Conservation (phyloP, 2,888 invertebrate species). For the Ectropis crepuscularia region DNA sequence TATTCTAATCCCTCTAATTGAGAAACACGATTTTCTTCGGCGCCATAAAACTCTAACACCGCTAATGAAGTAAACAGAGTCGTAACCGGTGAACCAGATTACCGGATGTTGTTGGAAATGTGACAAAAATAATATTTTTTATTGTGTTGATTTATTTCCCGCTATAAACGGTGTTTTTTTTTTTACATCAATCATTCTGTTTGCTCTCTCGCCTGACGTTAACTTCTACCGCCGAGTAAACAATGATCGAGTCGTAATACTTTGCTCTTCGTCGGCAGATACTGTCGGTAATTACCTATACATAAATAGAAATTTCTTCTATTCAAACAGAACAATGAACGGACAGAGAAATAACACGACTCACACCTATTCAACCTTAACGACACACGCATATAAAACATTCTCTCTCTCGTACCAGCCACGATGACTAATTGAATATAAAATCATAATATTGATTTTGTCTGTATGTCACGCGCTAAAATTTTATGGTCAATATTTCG, state of each 20-base stretch:
- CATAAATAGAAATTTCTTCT: slow-evolving; percentile 35
- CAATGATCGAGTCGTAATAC: slow-evolving; percentile 22
- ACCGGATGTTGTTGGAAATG: slow-evolving; percentile 25
- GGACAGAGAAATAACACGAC: slow-evolving; percentile 30
- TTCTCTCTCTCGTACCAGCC: slow-evolving; percentile 22
- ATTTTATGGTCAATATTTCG: slow-evolving; percentile 2
- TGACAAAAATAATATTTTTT: slow-evolving; percentile 24
- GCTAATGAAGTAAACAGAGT: slow-evolving; percentile 31
- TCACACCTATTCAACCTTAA: slow-evolving; percentile 37
- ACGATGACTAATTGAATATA: slow-evolving; percentile 24
- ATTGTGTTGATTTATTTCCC: slow-evolving; percentile 29
- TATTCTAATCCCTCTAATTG: slow-evolving; percentile 48
- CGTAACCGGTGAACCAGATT: slow-evolving; percentile 25
- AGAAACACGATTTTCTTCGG: slow-evolving; percentile 37
- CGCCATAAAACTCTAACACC: slow-evolving; percentile 6
- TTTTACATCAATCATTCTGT: slow-evolving; percentile 39
- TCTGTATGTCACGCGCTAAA: slow-evolving; percentile 15
- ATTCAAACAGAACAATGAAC: slow-evolving; percentile 39
- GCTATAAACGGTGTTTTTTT: slow-evolving; percentile 32
- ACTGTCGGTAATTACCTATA: slow-evolving; percentile 27
- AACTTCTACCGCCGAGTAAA: slow-evolving; percentile 40
- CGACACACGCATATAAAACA: slow-evolving; percentile 38
- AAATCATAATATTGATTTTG: slow-evolving; percentile 15
- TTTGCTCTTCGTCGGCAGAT: slow-evolving; percentile 8
- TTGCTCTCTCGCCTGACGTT: slow-evolving; percentile 36